phyloP scores from a whole-genome alignment of 2,113 vertebrate genomes.

The Chascanopsetta lugubris region DNA sequence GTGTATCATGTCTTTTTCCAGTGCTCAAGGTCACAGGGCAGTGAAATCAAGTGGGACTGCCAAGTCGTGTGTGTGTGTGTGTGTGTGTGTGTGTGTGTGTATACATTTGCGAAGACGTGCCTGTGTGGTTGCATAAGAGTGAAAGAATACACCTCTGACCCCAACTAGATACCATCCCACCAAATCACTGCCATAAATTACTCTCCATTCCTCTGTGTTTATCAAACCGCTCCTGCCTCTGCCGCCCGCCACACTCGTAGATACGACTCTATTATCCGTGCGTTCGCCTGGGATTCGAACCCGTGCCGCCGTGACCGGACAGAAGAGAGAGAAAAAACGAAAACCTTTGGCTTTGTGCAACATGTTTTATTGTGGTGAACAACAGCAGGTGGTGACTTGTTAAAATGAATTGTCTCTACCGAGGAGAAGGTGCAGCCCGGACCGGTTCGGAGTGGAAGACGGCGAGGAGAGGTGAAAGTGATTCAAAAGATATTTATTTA shows the following conservation, averaged over 20 bases:
- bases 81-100: slow-evolving; percentile 53
- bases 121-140: slow-evolving; percentile 59
- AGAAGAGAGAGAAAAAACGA: slow-evolving; percentile 12
- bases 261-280: slow-evolving; percentile 19
- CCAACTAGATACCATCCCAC: slow-evolving; percentile 37
- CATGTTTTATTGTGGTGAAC: slow-evolving; percentile 56
- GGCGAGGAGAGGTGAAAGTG: slow-evolving; percentile 26
- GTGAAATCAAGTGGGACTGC: slow-evolving; percentile 53
- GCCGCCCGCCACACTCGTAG: neutral
- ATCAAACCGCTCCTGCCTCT: slow-evolving; percentile 26
- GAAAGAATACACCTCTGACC: slow-evolving; percentile 71
- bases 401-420: slow-evolving; percentile 35
- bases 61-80: slow-evolving; percentile 41
- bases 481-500: slow-evolving; percentile 41
- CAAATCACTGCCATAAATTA: slow-evolving; percentile 51
- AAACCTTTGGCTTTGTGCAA: slow-evolving; percentile 28
- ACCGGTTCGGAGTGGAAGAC: slow-evolving; percentile 62
- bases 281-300: neutral
- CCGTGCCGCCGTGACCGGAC: slow-evolving; percentile 1
- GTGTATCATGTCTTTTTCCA: slow-evolving; percentile 18
- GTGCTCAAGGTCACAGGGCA: slow-evolving; percentile 55
- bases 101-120: slow-evolving; percentile 56
- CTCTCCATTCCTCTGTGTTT: slow-evolving; percentile 41
- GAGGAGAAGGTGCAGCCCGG: slow-evolving; percentile 23
- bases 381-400: slow-evolving; percentile 7